Evolutionary conservation across 2,797 vertebrate genomes (phyloP), one percentile per base, ranked within the genome.

Genomic region (Xiphorhynchus erythropygius): DNA sequence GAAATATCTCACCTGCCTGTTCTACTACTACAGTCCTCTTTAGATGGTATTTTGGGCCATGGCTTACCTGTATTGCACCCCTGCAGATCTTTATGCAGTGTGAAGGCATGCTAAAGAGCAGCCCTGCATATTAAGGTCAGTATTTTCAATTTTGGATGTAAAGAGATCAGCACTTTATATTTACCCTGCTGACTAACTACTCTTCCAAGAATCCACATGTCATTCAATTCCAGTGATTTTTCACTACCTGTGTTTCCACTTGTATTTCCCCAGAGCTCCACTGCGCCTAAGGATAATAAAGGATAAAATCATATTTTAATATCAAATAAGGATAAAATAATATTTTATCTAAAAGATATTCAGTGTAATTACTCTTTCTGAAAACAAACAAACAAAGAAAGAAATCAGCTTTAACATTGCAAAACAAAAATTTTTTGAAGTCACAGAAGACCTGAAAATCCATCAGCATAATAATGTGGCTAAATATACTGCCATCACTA

Each of bases 371-470:
- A 37, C 33, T 67, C 39, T 83, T 91, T 70, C 32, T 35, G 60
- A 28, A 55, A 53, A 35, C 42, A 77, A 85, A 39, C 1, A n/a
- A 37, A 33, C 2, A 69, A 76, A 84, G 6, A 82, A 77, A 70
- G 1, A 1, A 79, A 57, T 25, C 23, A 59, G 49, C 41, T 14
- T 50, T 70, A 80, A 77, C 7, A 30, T 12, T 84, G 59, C 37
- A 86, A 46, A 90, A 84, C 18, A 24, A 10, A 8, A 82, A 30
- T 84, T 33, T 24, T 73, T 81, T 93, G 27, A 82, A 76, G 67
- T 68, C 41, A 68, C 21, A 44, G 59, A 86, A 93, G 30, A 94
- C n/a, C 24, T 82, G 85, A 91, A 93, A 96, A 93, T 55, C n/a
- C 11, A 53, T 67, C 63, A 18, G 12, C 7, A 2, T 84, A 33